These are phyloP conservation scores for Luperina testacea DNA, from an alignment of 2,888 invertebrate genomes.

Conservation along the genomic window DNA sequence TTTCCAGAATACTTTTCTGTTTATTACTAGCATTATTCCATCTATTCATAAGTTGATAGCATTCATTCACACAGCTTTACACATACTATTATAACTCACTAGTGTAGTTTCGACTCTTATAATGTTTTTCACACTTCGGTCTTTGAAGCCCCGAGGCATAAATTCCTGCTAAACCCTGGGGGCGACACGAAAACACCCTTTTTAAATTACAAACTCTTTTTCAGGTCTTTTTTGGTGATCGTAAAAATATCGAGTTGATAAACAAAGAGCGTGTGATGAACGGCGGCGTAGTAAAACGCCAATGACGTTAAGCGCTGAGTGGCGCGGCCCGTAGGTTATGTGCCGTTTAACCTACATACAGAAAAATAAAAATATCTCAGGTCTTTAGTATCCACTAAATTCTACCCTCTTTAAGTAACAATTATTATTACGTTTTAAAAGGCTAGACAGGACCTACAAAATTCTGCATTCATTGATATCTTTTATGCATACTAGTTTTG, in stretches of 20 bases:
- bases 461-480: slow-evolving; percentile 4
- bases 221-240: slow-evolving; percentile 52
- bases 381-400: slow-evolving; percentile 21
- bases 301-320: slow-evolving; percentile 42
- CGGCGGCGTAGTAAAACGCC: slow-evolving; percentile 48
- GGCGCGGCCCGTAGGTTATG: slow-evolving; percentile 47
- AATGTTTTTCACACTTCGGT: slow-evolving; percentile 9
- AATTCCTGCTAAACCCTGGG: slow-evolving; percentile 19
- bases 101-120: slow-evolving; percentile 3
- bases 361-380: slow-evolving; percentile 47
- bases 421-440: slow-evolving; percentile 36
- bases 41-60: not conserved
- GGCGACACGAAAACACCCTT: slow-evolving; percentile 38
- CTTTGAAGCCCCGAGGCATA: slow-evolving; percentile 18
- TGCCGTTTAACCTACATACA: slow-evolving; percentile 56
- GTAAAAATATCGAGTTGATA: slow-evolving; percentile 61
- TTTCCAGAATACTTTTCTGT: not conserved
- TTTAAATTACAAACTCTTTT: slow-evolving; percentile 46
- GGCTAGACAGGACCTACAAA: not conserved
- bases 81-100: not conserved
- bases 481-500: slow-evolving; percentile 23
- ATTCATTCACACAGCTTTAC: not conserved
- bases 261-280: slow-evolving; percentile 57
- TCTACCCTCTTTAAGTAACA: slow-evolving; percentile 16
- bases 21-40: not conserved